Evolutionary conservation across 2,888 invertebrate species (phyloP).

Genomic region (Dromius quadrimaculatus): DNA sequence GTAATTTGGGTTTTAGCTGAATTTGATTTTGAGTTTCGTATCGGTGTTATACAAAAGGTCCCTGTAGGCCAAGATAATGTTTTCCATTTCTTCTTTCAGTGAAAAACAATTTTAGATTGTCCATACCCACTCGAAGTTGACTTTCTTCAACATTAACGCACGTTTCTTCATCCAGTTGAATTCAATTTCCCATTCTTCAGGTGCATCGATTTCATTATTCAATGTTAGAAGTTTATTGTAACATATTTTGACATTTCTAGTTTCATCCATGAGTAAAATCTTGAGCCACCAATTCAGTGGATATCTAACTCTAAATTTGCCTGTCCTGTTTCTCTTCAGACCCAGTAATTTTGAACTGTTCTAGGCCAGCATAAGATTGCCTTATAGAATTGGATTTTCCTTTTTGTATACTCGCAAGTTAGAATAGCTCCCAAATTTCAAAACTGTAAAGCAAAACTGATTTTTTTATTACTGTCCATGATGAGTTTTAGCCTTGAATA

Average conservation of each 20-base stretch:
- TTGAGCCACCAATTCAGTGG: slow-evolving; percentile 3
- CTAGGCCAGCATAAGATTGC: neutral
- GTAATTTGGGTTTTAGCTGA: neutral
- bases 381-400: slow-evolving; percentile 4
- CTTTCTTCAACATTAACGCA: neutral
- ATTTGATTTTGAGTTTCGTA: neutral
- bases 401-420: slow-evolving; percentile 2
- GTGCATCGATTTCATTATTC: neutral
- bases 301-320: neutral
- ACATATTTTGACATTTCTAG: slow-evolving; percentile 1
- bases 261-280: slow-evolving; percentile 7
- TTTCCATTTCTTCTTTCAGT: neutral
- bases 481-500: slow-evolving; percentile 6
- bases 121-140: slow-evolving; percentile 8
- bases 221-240: slow-evolving; percentile 6
- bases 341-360: slow-evolving; percentile 1
- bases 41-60: neutral
- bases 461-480: neutral
- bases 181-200: neutral
- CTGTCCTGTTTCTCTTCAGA: slow-evolving; percentile 18
- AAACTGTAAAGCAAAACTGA: neutral
- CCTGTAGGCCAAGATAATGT: neutral
- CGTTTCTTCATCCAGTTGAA: neutral
- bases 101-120: neutral
- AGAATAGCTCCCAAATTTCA: slow-evolving; percentile 1